Percentiles rank a stretch among this genome's conserved stretches.
These are phyloP conservation scores for Paelopatides confundens DNA, from an alignment of 53 echinoderm and acorn worm genomes.

Conservation along the genomic window DNA sequence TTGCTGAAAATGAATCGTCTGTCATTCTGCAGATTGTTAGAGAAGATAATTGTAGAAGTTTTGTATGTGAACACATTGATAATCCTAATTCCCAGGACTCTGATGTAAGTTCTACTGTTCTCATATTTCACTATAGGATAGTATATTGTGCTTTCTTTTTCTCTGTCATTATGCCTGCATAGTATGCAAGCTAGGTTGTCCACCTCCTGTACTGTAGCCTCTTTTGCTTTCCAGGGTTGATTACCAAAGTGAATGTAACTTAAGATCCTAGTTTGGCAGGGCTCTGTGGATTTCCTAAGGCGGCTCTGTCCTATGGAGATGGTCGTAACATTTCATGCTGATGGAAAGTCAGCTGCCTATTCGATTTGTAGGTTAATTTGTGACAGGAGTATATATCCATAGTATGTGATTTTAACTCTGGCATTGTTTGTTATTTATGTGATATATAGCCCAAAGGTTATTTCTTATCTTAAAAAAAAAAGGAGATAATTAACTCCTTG, in stretches of 20 bases:
- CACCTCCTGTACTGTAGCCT: not conserved
- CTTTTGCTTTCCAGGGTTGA: not conserved
- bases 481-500: too few species aligned
- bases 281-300: not conserved
- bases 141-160: not conserved
- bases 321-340: not conserved
- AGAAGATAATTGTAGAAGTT: too few species aligned
- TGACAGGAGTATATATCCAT: not conserved
- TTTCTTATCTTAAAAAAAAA: too few species aligned
- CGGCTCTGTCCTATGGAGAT: not conserved
- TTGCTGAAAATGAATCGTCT: too few species aligned
- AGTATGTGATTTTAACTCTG: too few species aligned
- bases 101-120: too few species aligned
- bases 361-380: not conserved
- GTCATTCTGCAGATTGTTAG: too few species aligned
- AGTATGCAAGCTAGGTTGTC: conserved; percentile 23
- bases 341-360: not conserved
- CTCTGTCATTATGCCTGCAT: not conserved
- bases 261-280: conserved; percentile 2
- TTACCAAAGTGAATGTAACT: conserved; percentile 3
- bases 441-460: too few species aligned
- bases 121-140: too few species aligned
- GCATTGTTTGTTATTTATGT: too few species aligned
- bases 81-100: too few species aligned
- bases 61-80: too few species aligned